Evolutionary conservation across 2,797 vertebrate species (phyloP).

Genomic region (Babyrousa celebensis): DNA sequence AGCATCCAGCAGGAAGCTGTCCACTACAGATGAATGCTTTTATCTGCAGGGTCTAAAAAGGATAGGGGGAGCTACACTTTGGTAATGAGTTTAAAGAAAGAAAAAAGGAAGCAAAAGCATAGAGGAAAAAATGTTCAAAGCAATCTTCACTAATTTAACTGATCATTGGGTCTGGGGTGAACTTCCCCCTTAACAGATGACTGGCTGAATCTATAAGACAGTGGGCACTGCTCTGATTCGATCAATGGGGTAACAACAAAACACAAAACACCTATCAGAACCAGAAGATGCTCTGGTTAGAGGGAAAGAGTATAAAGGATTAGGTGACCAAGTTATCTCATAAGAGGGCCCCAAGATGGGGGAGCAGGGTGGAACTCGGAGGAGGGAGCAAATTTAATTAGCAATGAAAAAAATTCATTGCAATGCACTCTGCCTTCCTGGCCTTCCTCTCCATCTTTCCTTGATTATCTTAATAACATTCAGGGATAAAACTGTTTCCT

Average conservation of each 20-base stretch:
- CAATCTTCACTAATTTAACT: constrained; percentile 45
- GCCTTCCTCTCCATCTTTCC: constrained; percentile 2
- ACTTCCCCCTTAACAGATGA: constrained; percentile 33
- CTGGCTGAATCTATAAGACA: background rate
- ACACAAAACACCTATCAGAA: constrained; percentile 39
- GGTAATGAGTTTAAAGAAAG: constrained; percentile 55
- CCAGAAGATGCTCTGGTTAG: background rate
- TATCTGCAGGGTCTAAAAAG: constrained; percentile 53
- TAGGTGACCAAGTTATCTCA: constrained; percentile 17
- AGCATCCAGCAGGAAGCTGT: constrained; percentile 34
- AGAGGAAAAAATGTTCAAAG: constrained; percentile 39
- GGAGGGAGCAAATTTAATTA: constrained; percentile 24
- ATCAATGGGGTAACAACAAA: constrained; percentile 22
- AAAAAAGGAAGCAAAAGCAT: constrained; percentile 49
- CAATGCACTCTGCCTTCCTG: background rate
- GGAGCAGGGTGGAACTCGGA: background rate
- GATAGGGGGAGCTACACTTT: background rate
- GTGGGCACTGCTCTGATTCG: constrained; percentile 9
- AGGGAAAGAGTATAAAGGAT: background rate
- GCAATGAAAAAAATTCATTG: constrained; percentile 45
- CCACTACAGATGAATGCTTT: constrained; percentile 26
- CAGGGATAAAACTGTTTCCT: background rate
- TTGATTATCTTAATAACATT: constrained; percentile 57
- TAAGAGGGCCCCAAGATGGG: constrained; percentile 20
- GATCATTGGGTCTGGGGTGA: constrained; percentile 25